These are phyloP conservation scores for cat (Felis catus) DNA, from an alignment of 2,113 vertebrate species.

Conservation along the genomic window DNA sequence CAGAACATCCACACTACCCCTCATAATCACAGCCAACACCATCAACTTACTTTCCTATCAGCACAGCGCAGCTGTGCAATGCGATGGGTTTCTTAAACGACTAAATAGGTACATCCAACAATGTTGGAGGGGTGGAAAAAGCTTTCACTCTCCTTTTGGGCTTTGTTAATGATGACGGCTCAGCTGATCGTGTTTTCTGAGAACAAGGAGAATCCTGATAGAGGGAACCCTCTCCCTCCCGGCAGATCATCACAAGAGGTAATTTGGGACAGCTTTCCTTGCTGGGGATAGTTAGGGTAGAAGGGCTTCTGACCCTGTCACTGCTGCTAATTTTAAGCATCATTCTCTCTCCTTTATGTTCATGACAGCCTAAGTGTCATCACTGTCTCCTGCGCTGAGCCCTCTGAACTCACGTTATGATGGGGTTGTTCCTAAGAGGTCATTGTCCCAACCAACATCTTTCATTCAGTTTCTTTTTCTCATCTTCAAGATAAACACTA, in stretches of 20 bases:
- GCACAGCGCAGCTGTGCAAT: slow-evolving; percentile 64
- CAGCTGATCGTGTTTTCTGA: slow-evolving; percentile 58
- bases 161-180: slow-evolving; percentile 68
- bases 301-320: slow-evolving; percentile 48
- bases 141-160: slow-evolving; percentile 52
- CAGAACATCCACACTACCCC: not conserved
- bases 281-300: not conserved
- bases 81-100: slow-evolving; percentile 49
- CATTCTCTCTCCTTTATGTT: not conserved
- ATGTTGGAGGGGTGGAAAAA: slow-evolving; percentile 48
- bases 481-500: slow-evolving; percentile 37
- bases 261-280: slow-evolving; percentile 55
- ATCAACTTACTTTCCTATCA: slow-evolving; percentile 72
- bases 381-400: slow-evolving; percentile 1
- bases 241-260: slow-evolving; percentile 5
- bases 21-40: not conserved
- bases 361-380: not conserved
- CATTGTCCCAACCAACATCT: not conserved
- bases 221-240: slow-evolving; percentile 8
- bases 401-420: not conserved
- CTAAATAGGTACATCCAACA: slow-evolving; percentile 70
- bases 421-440: not conserved
- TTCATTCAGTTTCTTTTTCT: slow-evolving; percentile 42
- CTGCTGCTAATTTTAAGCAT: slow-evolving; percentile 31
- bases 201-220: slow-evolving; percentile 1